Conservation (phyloP, 2,888 invertebrate species). For the Ochropacha duplaris region DNA sequence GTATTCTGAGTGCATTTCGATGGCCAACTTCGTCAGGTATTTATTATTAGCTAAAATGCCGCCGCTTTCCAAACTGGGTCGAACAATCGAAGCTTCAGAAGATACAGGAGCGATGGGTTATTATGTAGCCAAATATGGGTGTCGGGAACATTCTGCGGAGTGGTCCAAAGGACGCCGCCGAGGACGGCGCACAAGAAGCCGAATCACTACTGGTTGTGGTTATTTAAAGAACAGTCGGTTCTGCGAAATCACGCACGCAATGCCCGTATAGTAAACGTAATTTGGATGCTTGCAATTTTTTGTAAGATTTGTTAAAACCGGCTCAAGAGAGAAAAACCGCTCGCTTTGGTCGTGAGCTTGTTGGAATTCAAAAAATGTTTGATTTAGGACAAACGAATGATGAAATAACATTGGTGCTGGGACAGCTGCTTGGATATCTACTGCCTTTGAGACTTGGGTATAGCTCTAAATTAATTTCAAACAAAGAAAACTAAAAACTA, state of each 20-base stretch:
- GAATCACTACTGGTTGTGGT: constrained; percentile 54
- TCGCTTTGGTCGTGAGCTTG: background rate
- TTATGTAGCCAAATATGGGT: constrained; percentile 75
- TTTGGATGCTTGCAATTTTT: constrained; percentile 56
- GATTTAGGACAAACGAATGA: background rate
- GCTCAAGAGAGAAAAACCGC: constrained; percentile 23
- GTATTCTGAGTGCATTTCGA: background rate
- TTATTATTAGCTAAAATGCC: constrained; percentile 47
- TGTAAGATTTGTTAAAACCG: constrained; percentile 43
- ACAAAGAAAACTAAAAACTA: no score
- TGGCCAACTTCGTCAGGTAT: constrained; percentile 7
- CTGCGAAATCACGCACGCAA: constrained; percentile 71
- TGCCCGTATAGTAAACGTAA: constrained; percentile 62
- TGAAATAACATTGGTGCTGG: background rate
- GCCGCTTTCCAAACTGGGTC: constrained; percentile 70
- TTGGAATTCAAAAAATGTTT: background rate
- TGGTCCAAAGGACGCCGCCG: constrained; percentile 75
- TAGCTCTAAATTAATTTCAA: no score
- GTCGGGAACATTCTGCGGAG: constrained; percentile 59
- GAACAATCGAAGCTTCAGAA: constrained; percentile 68
- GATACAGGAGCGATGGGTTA: constrained; percentile 60
- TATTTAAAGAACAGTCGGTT: constrained; percentile 68
- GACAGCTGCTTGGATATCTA: background rate
- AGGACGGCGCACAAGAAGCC: constrained; percentile 65
- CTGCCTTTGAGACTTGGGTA: background rate